These are phyloP conservation scores for Diploscapter pachys DNA, from an alignment of 1,140 invertebrate species.

Conservation along the genomic window DNA sequence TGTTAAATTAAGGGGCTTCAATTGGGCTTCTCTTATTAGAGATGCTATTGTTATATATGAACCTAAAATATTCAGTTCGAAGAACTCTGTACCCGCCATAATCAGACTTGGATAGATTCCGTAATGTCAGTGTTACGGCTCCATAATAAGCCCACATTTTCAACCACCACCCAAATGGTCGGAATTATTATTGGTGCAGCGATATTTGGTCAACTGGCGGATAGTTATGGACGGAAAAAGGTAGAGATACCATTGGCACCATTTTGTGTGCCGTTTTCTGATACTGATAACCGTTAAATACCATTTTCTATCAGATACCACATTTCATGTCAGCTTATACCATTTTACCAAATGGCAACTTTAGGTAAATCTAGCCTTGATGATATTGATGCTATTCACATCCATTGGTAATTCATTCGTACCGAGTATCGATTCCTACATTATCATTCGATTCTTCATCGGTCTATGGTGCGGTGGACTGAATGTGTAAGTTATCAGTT, in stretches of 20 bases:
- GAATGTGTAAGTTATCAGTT: neutral
- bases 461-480: constrained; percentile 8
- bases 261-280: neutral
- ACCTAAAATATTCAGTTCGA: constrained; percentile 19
- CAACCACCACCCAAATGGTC: constrained; percentile 30
- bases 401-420: constrained; percentile 24
- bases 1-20: too few relatives aligned
- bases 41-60: too few relatives aligned
- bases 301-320: neutral
- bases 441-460: constrained; percentile 29
- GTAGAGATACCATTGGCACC: neutral
- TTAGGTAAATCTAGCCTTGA: constrained; percentile 16
- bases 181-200: constrained; percentile 27
- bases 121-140: constrained; percentile 12
- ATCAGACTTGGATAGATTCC: constrained; percentile 17
- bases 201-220: constrained; percentile 22
- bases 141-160: constrained; percentile 17
- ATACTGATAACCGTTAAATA: neutral
- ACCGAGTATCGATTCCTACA: constrained; percentile 17
- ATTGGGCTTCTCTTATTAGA: neutral
- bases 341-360: neutral
- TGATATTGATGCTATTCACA: constrained; percentile 22
- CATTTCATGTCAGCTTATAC: neutral
- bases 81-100: constrained; percentile 14
- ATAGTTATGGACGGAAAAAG: constrained; percentile 31